Evolutionary conservation across 92 coral and sea anemone species (phyloP).

Genomic region (Zoanthus solanderi): DNA sequence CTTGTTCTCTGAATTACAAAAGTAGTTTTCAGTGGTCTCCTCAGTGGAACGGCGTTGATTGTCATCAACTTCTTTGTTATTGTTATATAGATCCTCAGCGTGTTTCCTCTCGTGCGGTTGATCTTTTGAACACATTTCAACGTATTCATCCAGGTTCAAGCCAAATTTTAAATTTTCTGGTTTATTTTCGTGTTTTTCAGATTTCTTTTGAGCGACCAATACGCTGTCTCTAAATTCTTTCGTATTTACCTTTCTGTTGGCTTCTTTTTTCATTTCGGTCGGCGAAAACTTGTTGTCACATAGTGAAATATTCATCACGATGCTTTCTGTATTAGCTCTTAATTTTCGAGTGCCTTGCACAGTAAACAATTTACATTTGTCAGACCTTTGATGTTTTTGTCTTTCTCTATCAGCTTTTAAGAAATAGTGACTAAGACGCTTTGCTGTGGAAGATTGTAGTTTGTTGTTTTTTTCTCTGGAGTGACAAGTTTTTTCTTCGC

Average conservation of each 20-base stretch:
- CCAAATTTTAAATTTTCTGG: background rate
- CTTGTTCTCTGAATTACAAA: background rate
- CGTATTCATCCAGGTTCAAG: background rate
- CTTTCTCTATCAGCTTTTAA: background rate
- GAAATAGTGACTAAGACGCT: background rate
- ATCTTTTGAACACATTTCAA: background rate
- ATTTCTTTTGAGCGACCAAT: background rate
- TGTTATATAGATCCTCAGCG: background rate
- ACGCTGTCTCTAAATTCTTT: background rate
- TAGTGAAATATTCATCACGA: background rate
- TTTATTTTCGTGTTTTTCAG: background rate
- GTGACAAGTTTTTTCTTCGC: background rate
- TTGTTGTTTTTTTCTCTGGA: background rate
- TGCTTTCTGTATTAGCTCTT: slow-evolving; percentile 5
- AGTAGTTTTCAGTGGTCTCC: background rate
- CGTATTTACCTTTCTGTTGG: background rate
- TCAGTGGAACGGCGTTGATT: background rate
- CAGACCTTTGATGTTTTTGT: background rate
- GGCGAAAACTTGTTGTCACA: background rate
- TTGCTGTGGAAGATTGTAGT: background rate
- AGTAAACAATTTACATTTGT: background rate
- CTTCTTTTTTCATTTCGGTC: background rate
- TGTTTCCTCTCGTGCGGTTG: background rate
- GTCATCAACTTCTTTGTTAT: background rate
- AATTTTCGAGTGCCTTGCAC: background rate